Conservation (phyloP, 2,888 invertebrate genomes). For the Corythucha ciliata region DNA sequence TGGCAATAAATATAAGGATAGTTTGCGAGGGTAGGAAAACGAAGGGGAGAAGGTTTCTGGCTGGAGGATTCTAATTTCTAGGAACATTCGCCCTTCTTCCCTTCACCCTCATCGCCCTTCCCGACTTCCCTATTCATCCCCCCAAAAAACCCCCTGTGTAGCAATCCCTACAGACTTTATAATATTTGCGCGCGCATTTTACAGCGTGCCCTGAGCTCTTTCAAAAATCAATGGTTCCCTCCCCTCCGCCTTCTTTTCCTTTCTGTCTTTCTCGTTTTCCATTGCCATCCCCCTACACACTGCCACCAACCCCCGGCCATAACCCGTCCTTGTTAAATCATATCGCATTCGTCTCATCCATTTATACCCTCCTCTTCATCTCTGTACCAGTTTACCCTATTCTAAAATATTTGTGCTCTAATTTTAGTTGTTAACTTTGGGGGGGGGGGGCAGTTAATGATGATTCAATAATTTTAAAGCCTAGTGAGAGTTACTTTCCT, state of each 20-base stretch:
- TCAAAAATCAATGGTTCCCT: constrained; percentile 39
- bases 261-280: constrained; percentile 16
- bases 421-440: too few species aligned
- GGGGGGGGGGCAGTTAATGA: too few species aligned
- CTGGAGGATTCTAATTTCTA: constrained; percentile 12
- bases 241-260: constrained; percentile 13
- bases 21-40: background rate
- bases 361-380: too few species aligned
- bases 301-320: too few species aligned
- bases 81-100: constrained; percentile 20
- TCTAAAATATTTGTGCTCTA: too few species aligned
- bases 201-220: constrained; percentile 33
- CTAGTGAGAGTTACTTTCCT: too few species aligned
- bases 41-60: background rate
- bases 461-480: too few species aligned
- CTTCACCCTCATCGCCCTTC: constrained; percentile 10
- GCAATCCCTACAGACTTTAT: constrained; percentile 24
- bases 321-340: too few species aligned
- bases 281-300: too few species aligned
- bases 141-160: constrained; percentile 11
- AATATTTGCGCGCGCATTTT: constrained; percentile 35
- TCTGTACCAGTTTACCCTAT: too few species aligned
- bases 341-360: too few species aligned
- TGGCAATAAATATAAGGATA: constrained; percentile 11
- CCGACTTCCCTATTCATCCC: constrained; percentile 1